These are phyloP conservation scores for Lepidurus apus DNA, from an alignment of 1,140 invertebrate genomes.

Conservation along the genomic window DNA sequence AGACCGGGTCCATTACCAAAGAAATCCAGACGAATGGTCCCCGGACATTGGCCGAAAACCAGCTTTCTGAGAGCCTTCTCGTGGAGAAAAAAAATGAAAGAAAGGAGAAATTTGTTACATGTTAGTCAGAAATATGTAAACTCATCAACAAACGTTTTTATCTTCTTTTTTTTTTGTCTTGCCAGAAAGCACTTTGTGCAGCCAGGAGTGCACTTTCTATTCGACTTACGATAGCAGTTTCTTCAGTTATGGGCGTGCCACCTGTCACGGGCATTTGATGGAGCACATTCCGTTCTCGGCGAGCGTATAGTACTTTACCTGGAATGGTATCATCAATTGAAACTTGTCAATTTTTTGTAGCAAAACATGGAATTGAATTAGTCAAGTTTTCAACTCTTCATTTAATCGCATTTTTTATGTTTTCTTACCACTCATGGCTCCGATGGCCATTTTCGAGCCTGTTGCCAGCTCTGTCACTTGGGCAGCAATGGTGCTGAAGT, in stretches of 20 bases:
- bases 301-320: neutral
- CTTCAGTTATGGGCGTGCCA: slow-evolving; percentile 58
- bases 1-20: slow-evolving; percentile 51
- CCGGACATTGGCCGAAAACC: slow-evolving; percentile 55
- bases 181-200: neutral
- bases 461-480: slow-evolving; percentile 7
- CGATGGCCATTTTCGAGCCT: neutral
- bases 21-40: slow-evolving; percentile 58
- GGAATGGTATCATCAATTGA: slow-evolving; percentile 9
- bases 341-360: neutral
- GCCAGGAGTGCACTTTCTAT: neutral
- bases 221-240: slow-evolving; percentile 56
- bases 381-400: neutral
- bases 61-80: slow-evolving; percentile 52
- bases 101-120: neutral
- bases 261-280: slow-evolving; percentile 46
- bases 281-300: neutral
- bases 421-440: neutral
- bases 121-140: slow-evolving; percentile 9
- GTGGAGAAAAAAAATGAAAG: slow-evolving; percentile 34
- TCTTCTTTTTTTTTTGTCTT: neutral
- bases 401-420: neutral
- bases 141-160: neutral
- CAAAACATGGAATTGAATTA: neutral
- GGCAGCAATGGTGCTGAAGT: slow-evolving; percentile 2